A percentile compares a stretch with the other conserved stretches of the same genome.
These are phyloP conservation scores for Ophthalmotilapia sp. DNA, from an alignment of 2,113 vertebrate genomes.

Conservation along the genomic window DNA sequence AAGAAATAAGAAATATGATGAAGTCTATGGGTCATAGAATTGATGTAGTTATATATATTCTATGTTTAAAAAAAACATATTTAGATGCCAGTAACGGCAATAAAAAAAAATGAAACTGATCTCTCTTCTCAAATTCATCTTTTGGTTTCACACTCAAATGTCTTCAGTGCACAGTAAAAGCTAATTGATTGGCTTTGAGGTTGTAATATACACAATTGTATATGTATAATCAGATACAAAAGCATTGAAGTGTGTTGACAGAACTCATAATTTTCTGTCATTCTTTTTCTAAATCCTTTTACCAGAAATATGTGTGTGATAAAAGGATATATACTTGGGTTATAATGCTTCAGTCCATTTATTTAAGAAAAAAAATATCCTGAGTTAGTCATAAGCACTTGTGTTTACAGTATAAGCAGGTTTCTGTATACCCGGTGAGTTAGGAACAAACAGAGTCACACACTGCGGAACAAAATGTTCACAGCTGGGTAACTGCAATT, in stretches of 20 bases:
- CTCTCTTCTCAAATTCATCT: not conserved
- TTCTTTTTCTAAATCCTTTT: not conserved
- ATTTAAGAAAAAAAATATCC: not conserved
- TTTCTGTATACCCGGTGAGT: not conserved
- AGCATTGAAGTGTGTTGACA: not conserved
- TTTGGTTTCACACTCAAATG: not conserved
- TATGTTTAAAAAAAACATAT: not conserved
- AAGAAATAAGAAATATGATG: not conserved
- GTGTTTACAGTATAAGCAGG: not conserved
- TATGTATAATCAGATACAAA: not conserved
- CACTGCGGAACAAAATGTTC: not conserved
- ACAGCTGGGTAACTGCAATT: not conserved
- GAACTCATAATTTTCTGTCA: not conserved
- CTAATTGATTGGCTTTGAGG: not conserved
- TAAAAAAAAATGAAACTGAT: not conserved
- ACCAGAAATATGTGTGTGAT: not conserved
- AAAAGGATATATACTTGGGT: not conserved
- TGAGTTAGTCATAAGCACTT: not conserved
- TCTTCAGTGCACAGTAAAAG: not conserved
- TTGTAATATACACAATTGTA: not conserved
- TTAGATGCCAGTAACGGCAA: not conserved
- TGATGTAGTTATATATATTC: not conserved
- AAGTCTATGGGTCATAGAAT: not conserved
- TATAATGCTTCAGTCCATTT: not conserved
- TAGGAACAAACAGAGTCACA: not conserved